These are phyloP conservation scores for Streptopelia turtur DNA, from an alignment of 2,797 vertebrate genomes.

Conservation along the genomic window DNA sequence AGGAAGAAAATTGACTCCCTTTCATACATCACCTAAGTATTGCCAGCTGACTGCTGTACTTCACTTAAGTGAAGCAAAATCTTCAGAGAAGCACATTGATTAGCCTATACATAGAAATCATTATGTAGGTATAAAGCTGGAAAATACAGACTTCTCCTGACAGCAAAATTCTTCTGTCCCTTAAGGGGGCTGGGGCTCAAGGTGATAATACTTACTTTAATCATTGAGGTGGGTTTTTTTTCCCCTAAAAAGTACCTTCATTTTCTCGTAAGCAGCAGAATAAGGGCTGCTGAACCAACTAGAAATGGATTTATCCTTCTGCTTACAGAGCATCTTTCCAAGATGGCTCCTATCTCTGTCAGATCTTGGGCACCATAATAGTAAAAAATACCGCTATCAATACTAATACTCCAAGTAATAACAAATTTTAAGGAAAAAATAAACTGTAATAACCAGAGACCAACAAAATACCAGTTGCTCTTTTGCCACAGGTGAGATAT, in stretches of 20 bases:
- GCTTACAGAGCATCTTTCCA: neutral
- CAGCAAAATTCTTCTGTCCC: neutral
- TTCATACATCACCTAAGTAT: neutral
- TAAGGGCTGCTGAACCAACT: neutral
- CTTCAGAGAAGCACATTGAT: neutral
- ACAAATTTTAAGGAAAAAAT: neutral
- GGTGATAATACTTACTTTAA: neutral
- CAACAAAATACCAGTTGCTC: neutral
- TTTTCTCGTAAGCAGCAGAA: neutral
- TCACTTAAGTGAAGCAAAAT: neutral
- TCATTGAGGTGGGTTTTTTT: neutral
- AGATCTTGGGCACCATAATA: neutral
- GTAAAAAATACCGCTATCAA: neutral
- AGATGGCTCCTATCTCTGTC: neutral
- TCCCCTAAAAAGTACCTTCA: neutral
- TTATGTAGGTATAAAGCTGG: neutral
- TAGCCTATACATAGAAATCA: neutral
- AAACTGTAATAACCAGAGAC: neutral
- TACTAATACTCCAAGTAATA: neutral
- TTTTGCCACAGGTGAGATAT: neutral
- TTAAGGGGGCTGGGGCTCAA: neutral
- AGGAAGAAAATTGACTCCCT: neutral
- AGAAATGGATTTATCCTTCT: neutral
- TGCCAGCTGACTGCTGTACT: conserved; percentile 9
- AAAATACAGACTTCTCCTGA: neutral